These are phyloP conservation scores for Nicator chloris DNA, from an alignment of 2,113 vertebrate species.

Conservation along the genomic window DNA sequence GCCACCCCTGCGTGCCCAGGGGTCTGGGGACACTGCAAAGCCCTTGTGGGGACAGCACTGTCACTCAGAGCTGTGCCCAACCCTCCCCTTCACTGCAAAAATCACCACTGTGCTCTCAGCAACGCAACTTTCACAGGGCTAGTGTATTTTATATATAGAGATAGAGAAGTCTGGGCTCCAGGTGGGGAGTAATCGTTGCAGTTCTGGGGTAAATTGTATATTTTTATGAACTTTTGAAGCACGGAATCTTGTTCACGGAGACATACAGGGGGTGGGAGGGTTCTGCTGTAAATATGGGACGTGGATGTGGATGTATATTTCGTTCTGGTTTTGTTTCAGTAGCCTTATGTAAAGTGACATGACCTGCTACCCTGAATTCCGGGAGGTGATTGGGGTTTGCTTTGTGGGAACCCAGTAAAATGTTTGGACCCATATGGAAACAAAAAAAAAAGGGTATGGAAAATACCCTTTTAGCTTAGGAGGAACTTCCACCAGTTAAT, in stretches of 20 bases:
- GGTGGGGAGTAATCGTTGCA: slow-evolving; percentile 9
- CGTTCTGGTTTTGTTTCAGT: background rate
- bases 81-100: background rate
- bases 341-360: background rate
- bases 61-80: background rate
- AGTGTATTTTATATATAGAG: slow-evolving; percentile 55
- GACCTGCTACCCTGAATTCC: background rate
- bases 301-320: background rate
- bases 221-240: slow-evolving; percentile 72
- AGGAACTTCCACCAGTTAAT: background rate
- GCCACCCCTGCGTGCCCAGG: background rate
- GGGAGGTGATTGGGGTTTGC: background rate
- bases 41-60: background rate
- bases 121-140: slow-evolving; percentile 62
- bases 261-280: slow-evolving; percentile 13
- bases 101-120: slow-evolving; percentile 65
- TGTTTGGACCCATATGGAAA: background rate
- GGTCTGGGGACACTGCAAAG: background rate
- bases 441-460: background rate
- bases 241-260: slow-evolving; percentile 18
- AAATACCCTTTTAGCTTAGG: background rate
- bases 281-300: background rate
- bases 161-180: slow-evolving; percentile 25
- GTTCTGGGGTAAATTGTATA: slow-evolving; percentile 66
- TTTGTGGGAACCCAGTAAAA: background rate